Percentiles rank a stretch among this genome's conserved stretches.
Conservation (phyloP, 2,797 vertebrate species). For the Falco rusticolus region DNA sequence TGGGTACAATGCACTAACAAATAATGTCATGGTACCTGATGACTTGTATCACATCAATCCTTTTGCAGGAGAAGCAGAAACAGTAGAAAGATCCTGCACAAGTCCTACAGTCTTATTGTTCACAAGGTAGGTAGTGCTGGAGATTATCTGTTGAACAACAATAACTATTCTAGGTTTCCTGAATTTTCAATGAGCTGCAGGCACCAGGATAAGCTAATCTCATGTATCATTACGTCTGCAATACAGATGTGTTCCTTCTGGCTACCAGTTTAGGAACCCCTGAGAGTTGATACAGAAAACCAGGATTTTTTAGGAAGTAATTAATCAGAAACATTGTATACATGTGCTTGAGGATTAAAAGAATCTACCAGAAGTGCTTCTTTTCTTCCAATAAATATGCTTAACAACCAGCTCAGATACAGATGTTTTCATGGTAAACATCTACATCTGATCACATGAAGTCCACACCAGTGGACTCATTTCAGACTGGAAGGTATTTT, state of each 20-base stretch:
- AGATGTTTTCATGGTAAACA: background rate
- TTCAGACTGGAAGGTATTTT: background rate
- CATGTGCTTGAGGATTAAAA: background rate
- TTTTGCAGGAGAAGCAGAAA: background rate
- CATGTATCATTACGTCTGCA: background rate
- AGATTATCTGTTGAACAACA: background rate
- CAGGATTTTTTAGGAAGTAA: background rate
- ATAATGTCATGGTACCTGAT: background rate
- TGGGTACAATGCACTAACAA: background rate
- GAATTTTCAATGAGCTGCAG: background rate
- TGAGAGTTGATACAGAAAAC: background rate
- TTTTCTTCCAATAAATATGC: background rate
- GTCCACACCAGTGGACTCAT: background rate
- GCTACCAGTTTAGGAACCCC: background rate
- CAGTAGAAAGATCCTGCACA: background rate
- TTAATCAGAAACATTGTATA: background rate
- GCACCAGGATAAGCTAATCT: background rate
- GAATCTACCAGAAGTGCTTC: background rate
- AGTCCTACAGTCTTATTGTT: accelerated
- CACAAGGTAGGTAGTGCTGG: background rate
- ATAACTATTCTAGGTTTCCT: background rate
- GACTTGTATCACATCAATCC: background rate
- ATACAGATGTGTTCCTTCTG: background rate
- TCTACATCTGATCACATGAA: background rate
- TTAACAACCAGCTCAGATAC: background rate